Evolutionary conservation across 2,888 invertebrate genomes (phyloP).

Genomic region (Timema cristinae): DNA sequence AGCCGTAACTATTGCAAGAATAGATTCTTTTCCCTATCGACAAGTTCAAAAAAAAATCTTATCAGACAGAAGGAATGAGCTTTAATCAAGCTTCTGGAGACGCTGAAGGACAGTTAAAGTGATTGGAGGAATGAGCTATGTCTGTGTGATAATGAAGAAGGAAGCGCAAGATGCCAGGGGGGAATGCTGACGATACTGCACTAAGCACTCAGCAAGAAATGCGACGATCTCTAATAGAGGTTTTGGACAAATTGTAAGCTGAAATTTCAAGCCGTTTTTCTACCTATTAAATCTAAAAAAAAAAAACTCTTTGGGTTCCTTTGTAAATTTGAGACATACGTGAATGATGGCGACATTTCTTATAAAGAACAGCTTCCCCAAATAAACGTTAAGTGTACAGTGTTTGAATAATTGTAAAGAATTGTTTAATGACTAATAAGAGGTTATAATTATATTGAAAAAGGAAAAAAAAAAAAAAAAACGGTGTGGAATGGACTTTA

Average conservation of each 20-base stretch:
- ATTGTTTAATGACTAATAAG: neutral
- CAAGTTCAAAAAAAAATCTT: neutral
- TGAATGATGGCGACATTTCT: neutral
- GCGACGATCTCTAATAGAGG: neutral
- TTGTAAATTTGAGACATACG: conserved; percentile 4
- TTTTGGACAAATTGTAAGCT: neutral
- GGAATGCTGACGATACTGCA: neutral
- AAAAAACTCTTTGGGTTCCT: neutral
- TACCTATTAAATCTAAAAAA: too few species aligned
- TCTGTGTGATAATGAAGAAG: conserved; percentile 1
- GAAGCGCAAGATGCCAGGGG: neutral
- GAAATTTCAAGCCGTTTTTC: conserved; percentile 7
- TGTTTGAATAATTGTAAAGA: neutral
- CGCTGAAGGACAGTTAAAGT: neutral
- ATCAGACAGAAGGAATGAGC: neutral
- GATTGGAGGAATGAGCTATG: neutral
- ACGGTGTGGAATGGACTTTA: neutral
- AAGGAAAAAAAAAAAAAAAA: neutral
- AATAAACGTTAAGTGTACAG: neutral
- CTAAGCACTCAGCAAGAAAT: conserved; percentile 7
- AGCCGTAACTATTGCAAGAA: too few species aligned
- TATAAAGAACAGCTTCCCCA: neutral
- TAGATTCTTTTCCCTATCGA: too few species aligned
- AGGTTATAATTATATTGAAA: neutral
- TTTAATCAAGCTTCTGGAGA: conserved; percentile 4